Evolutionary conservation across 2,797 vertebrate species (phyloP), one percentile per base, ranked within the genome.

Genomic region (Alectoris magna): DNA sequence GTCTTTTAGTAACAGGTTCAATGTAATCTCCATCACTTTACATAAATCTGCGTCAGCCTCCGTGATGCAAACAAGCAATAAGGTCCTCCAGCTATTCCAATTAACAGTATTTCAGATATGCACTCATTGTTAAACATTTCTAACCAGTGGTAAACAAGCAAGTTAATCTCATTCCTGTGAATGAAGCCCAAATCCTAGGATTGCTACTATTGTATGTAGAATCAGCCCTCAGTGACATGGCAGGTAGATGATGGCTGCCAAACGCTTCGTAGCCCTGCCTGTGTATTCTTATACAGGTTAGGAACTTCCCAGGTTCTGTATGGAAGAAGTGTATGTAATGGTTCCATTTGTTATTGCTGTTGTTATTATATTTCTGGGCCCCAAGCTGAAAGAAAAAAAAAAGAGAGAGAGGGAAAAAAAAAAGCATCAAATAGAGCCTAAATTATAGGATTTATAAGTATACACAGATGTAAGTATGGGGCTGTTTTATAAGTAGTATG

Each of bases 191-290:
- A 38, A 31, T 6, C 22, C 6, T 22, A 34, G 19, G 2, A 0
- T 14, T 41, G 4, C 41, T 49, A 1, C 31, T 46, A 0, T 10
- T 41, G 11, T 31, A 3, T 1, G 1, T 15, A 19, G 43, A 31
- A 16, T 12, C 66, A 58, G 55, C 2, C 39, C 48, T 34, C 6
- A 7, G 13, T 16, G 68, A 39, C 14, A 22, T 9, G 1, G 18
- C 18, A 56, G 46, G 2, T 3, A 8, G 60, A 5, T 1, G 4
- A 9, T n/a, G 72, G 27, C 34, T 46, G n/a, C 36, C 56, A 14
- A 24, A 36, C 1, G 2, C 46, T 78, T 46, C 17, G 13, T n/a
- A 8, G 41, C n/a, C 24, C 51, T 49, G 29, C 36, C 56, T 41
- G 1, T 64, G 38, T 48, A 29, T 53, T 53, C 51, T 64, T 21